Evolutionary conservation across 2,797 vertebrate species (phyloP), one percentile per base, ranked within the genome.

Genomic region (Denticeps clupeoides): DNA sequence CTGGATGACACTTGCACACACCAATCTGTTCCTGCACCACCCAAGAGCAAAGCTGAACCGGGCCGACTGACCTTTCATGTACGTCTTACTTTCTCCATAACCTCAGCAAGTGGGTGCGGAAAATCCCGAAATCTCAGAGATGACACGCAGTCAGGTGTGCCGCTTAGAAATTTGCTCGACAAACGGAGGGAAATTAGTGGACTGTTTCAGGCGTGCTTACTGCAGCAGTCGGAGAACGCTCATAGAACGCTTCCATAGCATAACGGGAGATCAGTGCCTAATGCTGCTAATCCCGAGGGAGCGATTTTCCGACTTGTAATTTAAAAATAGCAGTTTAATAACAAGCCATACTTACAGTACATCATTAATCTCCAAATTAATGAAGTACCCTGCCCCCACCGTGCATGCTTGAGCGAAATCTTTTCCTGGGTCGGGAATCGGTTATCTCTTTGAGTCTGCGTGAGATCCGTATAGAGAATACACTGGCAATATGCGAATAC

Each of bases 271-370:
- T 80, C 78, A 73, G 79, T 81, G 80, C 79, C 77, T 81, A 82
- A 81, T 75, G 77, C 75, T 74, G 75, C 72, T 74, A 71, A 73
- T 81, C 81, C 78, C 79, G 74, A 78, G 72, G 77, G 80, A 76
- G 76, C 79, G 73, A 78, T n/a, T 82, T 82, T 79, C 77, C 76
- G 77, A 83, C 79, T 76, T 81, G 81, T 83, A 81, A 83, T 84
- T 83, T 81, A 79, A 80, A 84, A 82, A 84, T 80, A 83, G 80
- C 74, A 73, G 78, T 81, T 84, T 82, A 83, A 84, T 81, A 83
- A 84, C 77, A 83, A 77, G 79, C 78, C 74, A 81, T 71, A 71
- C 73, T 77, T 76, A 80, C 78, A 81, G 76, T 77, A 79, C 78
- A 52, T 53, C 49, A 81, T 83, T 83, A 81, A 82, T 82, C 80